Base-by-base conservation (phyloP, 2,113 vertebrate species). In the Piprites chloris region DNA sequence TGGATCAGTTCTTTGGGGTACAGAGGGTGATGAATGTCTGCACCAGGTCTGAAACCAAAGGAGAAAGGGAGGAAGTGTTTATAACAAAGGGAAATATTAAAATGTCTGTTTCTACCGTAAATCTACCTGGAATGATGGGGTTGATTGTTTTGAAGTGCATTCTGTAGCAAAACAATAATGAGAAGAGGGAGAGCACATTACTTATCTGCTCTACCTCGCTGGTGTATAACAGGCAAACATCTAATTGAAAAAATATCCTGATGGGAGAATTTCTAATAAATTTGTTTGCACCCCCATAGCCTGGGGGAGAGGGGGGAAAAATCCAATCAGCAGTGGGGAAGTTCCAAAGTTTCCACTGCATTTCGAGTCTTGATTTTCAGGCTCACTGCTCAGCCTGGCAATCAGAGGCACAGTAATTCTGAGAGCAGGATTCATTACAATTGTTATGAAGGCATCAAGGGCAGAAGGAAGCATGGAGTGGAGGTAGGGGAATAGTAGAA, bases 201-300 rank as follows among this genome's bases (percentile, higher is more conserved):
- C 73, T 97, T 92, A 90, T 92, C 91, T 96, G 49, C 90, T 96
- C 75, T 92, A 95, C 95, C 92, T 96, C 79, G 52, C 80, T 96
- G 87, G 52, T 89, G 86, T 58, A 81, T 85, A 94, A 89, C 81
- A 85, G 90, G 88, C 88, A 95, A 89, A 88, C 6, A 41, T 95
- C 92, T 96, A 96, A 97, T 93, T 96, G 96, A 94, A 97, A 96
- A 93, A 96, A 92, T 67, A 95, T 56, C 83, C 82, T 75, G 88
- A 94, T 94, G 93, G 95, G 90, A 96, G 82, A 93, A 90, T 94
- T 93, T 85, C 67, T 93, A 95, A 95, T 95, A 93, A 91, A 95
- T 96, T 97, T 96, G 80, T 96, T 96, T 95, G 92, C 52, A 87
- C 89, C 42, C 37, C 91, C 71, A 73, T 91, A 93, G 91, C 95